Percentiles rank a stretch among this genome's conserved stretches.
Conservation (phyloP, 2,113 vertebrate genomes). For the Cygnus atratus region DNA sequence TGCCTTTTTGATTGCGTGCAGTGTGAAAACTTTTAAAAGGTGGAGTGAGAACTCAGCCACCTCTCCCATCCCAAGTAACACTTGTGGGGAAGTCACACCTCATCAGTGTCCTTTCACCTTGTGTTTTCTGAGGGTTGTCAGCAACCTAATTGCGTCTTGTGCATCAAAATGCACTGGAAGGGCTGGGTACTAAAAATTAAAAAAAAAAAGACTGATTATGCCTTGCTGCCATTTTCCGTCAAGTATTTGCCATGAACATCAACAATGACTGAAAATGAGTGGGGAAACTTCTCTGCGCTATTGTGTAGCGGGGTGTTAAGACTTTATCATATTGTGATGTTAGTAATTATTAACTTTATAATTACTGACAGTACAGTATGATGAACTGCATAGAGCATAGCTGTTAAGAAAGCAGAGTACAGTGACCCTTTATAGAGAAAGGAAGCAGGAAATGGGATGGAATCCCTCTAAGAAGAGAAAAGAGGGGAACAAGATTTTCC, state of each 20-base stretch:
- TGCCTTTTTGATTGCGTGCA: background rate
- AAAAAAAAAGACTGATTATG: background rate
- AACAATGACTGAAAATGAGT: background rate
- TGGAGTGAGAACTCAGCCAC: background rate
- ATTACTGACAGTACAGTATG: no score
- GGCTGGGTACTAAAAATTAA: background rate
- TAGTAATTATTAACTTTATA: background rate
- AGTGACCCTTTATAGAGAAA: background rate
- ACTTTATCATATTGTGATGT: background rate
- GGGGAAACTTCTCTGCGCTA: background rate
- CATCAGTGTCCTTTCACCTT: background rate
- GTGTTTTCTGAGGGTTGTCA: background rate
- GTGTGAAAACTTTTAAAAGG: background rate
- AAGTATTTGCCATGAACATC: background rate
- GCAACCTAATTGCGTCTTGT: background rate
- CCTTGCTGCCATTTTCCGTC: background rate
- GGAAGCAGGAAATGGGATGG: slow-evolving; percentile 2
- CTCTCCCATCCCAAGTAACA: background rate
- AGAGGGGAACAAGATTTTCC: background rate
- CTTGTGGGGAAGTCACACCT: background rate
- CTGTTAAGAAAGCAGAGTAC: background rate
- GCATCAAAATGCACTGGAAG: background rate
- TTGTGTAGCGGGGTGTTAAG: background rate
- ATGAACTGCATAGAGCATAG: background rate
- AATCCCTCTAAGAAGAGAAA: background rate